Conservation (phyloP, 2,888 invertebrate species). For the Lutraria lutraria region DNA sequence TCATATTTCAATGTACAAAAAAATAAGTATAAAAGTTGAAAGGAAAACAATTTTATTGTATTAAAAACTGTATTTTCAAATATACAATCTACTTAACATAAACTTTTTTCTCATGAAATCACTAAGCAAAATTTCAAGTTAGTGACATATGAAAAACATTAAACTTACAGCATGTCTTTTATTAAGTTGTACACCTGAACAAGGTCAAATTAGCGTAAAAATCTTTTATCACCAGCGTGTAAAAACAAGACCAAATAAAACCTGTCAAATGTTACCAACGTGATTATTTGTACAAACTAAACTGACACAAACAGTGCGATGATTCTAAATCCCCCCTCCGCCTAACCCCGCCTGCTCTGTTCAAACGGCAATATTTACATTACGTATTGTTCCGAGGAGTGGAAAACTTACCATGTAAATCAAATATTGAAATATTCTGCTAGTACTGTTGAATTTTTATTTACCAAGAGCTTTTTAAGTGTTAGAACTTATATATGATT, state of each 20-base stretch:
- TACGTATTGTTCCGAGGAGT: neutral
- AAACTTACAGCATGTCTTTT: too few species aligned
- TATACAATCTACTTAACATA: too few species aligned
- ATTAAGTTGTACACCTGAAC: too few species aligned
- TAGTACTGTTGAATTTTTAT: neutral
- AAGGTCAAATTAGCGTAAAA: neutral
- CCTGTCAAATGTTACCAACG: neutral
- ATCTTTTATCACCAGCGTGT: neutral
- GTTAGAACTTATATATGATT: neutral
- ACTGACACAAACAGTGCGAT: neutral
- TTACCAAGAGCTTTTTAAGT: neutral
- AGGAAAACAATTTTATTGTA: too few species aligned
- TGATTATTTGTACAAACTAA: neutral
- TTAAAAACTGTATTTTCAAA: too few species aligned
- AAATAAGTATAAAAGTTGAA: too few species aligned
- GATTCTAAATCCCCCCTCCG: neutral
- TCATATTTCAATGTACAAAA: too few species aligned
- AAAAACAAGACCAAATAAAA: neutral
- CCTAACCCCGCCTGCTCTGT: neutral
- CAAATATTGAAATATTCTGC: constrained; percentile 12
- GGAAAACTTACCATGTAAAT: neutral
- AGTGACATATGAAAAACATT: too few species aligned
- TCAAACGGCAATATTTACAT: constrained; percentile 21
- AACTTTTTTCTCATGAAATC: too few species aligned
- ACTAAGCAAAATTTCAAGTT: too few species aligned